Evolutionary conservation across 1,140 invertebrate genomes (phyloP), one percentile per base, ranked within the genome.

Genomic region (Triops cancriformis): DNA sequence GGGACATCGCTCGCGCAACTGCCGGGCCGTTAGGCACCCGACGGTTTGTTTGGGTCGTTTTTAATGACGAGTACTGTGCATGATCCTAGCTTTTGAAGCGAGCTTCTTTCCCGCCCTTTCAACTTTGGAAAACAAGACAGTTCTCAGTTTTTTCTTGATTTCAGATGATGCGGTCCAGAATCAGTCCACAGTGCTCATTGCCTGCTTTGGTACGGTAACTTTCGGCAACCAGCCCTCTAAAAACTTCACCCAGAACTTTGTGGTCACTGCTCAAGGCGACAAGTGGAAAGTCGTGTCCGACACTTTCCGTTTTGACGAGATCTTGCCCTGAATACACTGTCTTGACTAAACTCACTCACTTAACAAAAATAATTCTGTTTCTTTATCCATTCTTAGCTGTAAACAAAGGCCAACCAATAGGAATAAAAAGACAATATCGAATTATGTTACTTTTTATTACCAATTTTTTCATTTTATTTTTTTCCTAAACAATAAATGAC

Each of bases 201-300:
- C 91, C 85, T 88, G 89, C n/a, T 89, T 89, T 80, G 93, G 93
- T 1, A 88, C 86, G 77, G 90, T 93, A 0, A 90, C 88, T 80
- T 92, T 90, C 80, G 87, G 89, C 72, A 87, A 88, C 0, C 45
- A 76, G 18, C 23, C 76, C 0, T 82, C 83, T 0, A 90, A 89
- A 81, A 86, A 89, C 9, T 95, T 94, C 80, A 89, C 91, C 81
- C 93, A 96, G 84, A 92, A 89, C 12, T 95, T 95, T 81, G 84
- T 94, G 1, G 89, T 96, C 23, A 93, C 92, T 0, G 92, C 91
- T 14, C 88, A 92, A 81, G 91, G 89, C 26, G 92, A 93, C 78
- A 94, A 94, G 83, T 95, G 93, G 93, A 94, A 94, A 86, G 93
- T 96, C 79, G 92, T 92, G 27, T 93, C 90, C 73, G 94, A 95